These are phyloP conservation scores for Petrocephalus zakoni DNA, from an alignment of 2,113 vertebrate species.

Conservation along the genomic window DNA sequence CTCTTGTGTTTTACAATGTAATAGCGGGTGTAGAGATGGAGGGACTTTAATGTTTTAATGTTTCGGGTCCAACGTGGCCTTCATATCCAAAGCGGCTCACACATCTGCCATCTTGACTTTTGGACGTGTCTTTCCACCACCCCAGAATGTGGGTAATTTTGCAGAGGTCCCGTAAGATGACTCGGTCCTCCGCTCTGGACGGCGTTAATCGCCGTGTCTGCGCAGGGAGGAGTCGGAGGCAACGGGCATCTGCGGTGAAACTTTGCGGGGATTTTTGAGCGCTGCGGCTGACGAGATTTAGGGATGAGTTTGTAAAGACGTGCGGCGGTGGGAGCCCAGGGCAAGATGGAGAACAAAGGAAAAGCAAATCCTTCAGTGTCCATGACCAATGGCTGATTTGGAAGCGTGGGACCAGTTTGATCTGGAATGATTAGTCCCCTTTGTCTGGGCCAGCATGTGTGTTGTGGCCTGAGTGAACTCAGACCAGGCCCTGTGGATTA, in stretches of 20 bases:
- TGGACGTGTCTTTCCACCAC: background rate
- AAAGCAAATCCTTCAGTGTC: slow-evolving; percentile 54
- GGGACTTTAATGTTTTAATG: background rate
- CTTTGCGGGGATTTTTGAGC: slow-evolving; percentile 21
- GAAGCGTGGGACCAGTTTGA: slow-evolving; percentile 53
- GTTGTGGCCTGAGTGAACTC: slow-evolving; percentile 54
- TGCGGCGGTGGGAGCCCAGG: slow-evolving; percentile 23
- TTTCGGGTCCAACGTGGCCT: background rate
- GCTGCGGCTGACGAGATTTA: slow-evolving; percentile 63
- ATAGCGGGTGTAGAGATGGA: background rate
- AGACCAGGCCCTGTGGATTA: slow-evolving; percentile 64
- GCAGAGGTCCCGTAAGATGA: background rate
- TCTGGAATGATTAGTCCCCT: slow-evolving; percentile 61
- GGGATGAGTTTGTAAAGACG: slow-evolving; percentile 53
- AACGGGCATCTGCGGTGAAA: background rate
- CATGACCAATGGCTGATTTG: slow-evolving; percentile 49
- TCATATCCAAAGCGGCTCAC: background rate
- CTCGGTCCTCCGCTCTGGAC: background rate
- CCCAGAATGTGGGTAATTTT: background rate
- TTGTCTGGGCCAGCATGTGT: slow-evolving; percentile 54
- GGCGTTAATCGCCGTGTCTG: background rate
- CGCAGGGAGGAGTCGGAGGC: background rate
- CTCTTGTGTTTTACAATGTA: background rate
- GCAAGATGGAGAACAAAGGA: slow-evolving; percentile 42
- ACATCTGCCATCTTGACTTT: background rate